Evolutionary conservation across 1,140 invertebrate genomes (phyloP), one percentile per base, ranked within the genome.

Genomic region (Brachionus paranguensis): DNA sequence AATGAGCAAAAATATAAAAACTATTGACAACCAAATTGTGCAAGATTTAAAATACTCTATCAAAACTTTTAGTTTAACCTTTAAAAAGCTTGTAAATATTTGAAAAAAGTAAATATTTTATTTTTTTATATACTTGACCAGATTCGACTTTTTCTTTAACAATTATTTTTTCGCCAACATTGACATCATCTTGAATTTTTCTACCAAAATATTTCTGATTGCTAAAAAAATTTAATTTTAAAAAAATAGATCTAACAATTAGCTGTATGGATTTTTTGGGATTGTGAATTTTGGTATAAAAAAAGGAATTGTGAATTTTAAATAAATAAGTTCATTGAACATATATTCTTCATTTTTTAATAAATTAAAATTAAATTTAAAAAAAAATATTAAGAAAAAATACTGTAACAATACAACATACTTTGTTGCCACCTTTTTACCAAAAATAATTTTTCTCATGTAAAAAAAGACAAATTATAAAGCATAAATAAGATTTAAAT

Each of bases 111-210:
- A n/a, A n/a, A n/a, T n/a, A 45, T 8, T 27, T 41, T 17, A 20
- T 72, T 72, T 17, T 43, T 41, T 41, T 20, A 8, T 72, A 7
- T 72, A 72, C 68, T 33, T 53, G 27, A 53, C 81, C 81, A 12
- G 43, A 50, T 55, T 84, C 65, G 8, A 84, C 65, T 70, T 84
- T 72, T 70, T 84, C 81, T 70, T 84, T 84, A 3, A 53, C 81
- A 29, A 84, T 84, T 17, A 84, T 50, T 70, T 84, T 84, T 14
- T 72, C 68, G 1, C 14, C 43, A 17, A n/a, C 43, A 41, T 47
- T 84, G 5, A 70, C 65, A 1, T 37, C 41, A 45, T 83, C 65
- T 68, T 24, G 50, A 79, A 24, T 27, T 50, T 29, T 76, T 29
- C 50, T 50, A 8, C 72, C 45, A 20, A 47, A 10, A 29, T 14